A percentile compares a stretch with the other conserved stretches of the same genome.
These are phyloP conservation scores for Acanthurus lineatus DNA, from an alignment of 2,797 vertebrate species.

Conservation along the genomic window DNA sequence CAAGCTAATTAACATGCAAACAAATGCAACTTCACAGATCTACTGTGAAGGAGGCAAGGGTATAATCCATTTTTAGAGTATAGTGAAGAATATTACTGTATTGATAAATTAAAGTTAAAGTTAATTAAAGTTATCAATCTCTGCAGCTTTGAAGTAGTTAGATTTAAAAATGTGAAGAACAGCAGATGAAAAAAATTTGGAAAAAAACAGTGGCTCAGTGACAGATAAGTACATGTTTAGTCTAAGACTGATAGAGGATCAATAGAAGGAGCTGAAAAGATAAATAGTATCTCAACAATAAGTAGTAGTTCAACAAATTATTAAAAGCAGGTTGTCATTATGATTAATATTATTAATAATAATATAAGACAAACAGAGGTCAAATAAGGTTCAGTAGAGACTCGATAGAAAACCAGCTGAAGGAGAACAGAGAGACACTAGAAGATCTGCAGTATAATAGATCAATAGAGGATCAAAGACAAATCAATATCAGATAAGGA, in stretches of 20 bases:
- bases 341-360: background rate
- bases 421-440: background rate
- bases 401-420: background rate
- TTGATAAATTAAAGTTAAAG: background rate
- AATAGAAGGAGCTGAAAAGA: background rate
- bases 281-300: background rate
- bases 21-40: background rate
- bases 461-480: background rate
- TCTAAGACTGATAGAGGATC: background rate
- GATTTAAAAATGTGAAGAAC: no score
- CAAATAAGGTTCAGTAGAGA: rapidly evolving
- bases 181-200: background rate
- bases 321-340: background rate
- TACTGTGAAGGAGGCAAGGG: no score
- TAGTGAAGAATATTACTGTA: no score
- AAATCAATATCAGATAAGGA: slow-evolving; percentile 8
- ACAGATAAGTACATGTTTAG: background rate
- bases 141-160: background rate
- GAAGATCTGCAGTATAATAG: background rate
- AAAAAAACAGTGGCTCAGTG: background rate
- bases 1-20: slow-evolving; percentile 63
- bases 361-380: background rate
- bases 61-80: no score
- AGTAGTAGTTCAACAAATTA: background rate
- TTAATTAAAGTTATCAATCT: background rate